Evolutionary conservation across 2,113 vertebrate species (phyloP), one percentile per base, ranked within the genome.

Genomic region (Rousettus leschenaultii): DNA sequence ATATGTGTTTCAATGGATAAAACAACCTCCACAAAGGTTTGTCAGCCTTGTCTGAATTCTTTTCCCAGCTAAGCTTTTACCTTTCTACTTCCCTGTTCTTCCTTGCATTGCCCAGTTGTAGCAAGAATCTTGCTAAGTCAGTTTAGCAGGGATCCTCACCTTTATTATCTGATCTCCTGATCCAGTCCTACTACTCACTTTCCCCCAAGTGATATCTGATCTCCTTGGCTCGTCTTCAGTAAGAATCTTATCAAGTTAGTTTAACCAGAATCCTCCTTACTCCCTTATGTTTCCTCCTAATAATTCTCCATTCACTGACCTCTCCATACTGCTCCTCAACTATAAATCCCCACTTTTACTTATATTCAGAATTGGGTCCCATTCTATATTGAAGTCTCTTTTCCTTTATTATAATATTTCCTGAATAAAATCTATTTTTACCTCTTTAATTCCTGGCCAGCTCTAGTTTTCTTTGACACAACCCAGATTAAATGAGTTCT

Each of bases 401-500:
- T 75, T 40, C 11, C 18, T 43, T 43, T 45, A 55, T 53, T 57
- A n/a, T 15, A 66, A 2, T 59, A 82, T 80, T 57, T 66, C 57
- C 30, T 70, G 70, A 40, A 63, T 53, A 43, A 70, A 77, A n/a
- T 51, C 3, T 68, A 10, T 66, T 33, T 89, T 83, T 19, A 74
- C 59, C 26, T n/a, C 43, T 84, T 91, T 86, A 70, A 77, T 40
- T 79, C 40, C 10, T 73, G 7, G 12, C 66, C 21, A n/a, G 4
- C 10, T 86, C 26, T 79, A 28, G 14, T 33, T 63, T 86, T 73
- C 16, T 83, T 75, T 75, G 55, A 35, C 26, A 66, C 1, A 55
- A 14, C 8, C 61, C 89, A 95, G 43, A 95, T 92, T 83, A 96
- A 97, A 89, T 1, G 93, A 93, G n/a, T 84, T 55, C 7, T 5